Evolutionary conservation across 2,113 vertebrate species (phyloP), one percentile per base, ranked within the genome.

Genomic region (Oriolus oriolus): DNA sequence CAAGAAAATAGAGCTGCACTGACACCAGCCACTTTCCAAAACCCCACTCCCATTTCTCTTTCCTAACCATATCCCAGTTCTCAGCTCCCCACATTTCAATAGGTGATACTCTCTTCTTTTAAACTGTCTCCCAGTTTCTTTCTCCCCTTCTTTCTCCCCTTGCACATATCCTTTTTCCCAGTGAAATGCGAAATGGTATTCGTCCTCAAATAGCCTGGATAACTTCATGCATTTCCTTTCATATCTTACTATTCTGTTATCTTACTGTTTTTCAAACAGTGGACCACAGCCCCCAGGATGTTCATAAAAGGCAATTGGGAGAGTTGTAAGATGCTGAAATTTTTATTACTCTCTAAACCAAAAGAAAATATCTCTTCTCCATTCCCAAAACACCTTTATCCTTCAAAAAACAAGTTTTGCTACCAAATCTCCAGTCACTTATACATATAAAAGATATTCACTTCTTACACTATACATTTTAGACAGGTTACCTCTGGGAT

Each of bases 291-390:
- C 52, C 91, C 85, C 83, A 96, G 63, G 73, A 90, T 66, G 53
- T 87, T 90, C 88, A 94, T 86, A 92, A 95, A 96, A 81, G 56
- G 52, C 83, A 94, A 75, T 0, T 81, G 68, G 56, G 68, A 93
- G 59, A 94, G 47, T 94, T 93, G 33, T 11, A 93, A 90, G 71
- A 92, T 28, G 24, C 39, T 80, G 68, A 92, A 93, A 84, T 70
- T 84, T 92, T 96, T 96, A 93, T 92, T 86, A 42, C 56, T 86
- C 60, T 84, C 54, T 77, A 88, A 96, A 93, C 13, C 39, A 79
- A 85, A 88, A 69, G 60, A 87, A 93, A 89, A 59, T 70, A 63
- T 64, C 56, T 75, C 44, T 84, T 64, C 41, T 86, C 52, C 28
- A 53, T 68, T 94, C 93, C 92, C 79, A 31, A 64, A 90, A 92